Evolutionary conservation across 2,113 vertebrate genomes (phyloP).

Genomic region (Typhlomys cinereus): DNA sequence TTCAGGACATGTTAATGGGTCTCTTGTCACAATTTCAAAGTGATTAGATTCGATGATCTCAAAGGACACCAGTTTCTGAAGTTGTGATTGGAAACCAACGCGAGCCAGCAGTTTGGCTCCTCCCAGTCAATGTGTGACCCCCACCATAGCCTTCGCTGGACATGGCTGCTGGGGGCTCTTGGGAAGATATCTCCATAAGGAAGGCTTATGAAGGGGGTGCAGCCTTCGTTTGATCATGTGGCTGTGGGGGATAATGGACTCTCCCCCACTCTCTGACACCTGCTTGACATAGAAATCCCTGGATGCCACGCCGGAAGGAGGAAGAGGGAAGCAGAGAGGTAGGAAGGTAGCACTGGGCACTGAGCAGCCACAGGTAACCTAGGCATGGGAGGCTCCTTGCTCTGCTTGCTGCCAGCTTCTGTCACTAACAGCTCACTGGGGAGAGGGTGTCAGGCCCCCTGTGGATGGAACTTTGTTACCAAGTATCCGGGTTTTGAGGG

Average conservation of each 20-base stretch:
- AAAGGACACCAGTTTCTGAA: neutral
- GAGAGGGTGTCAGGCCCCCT: neutral
- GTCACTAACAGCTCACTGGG: neutral
- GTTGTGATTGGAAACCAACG: neutral
- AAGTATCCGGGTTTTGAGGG: neutral
- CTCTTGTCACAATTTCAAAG: slow-evolving; percentile 7
- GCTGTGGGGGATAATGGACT: slow-evolving; percentile 40
- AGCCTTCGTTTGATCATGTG: slow-evolving; percentile 62
- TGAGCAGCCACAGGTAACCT: slow-evolving; percentile 55
- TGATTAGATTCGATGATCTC: neutral
- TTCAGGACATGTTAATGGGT: slow-evolving; percentile 31
- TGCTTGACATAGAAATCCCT: slow-evolving; percentile 47
- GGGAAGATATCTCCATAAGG: neutral
- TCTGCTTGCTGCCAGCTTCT: neutral
- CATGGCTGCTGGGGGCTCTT: accelerated
- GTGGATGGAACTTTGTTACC: neutral
- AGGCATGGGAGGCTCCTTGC: neutral
- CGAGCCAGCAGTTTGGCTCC: neutral
- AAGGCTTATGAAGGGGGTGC: slow-evolving; percentile 1
- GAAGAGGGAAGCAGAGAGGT: neutral
- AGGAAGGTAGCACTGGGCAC: slow-evolving; percentile 66
- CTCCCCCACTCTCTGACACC: slow-evolving; percentile 50
- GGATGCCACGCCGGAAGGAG: neutral
- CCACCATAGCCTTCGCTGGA: neutral
- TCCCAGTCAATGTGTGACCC: neutral